These are phyloP conservation scores for Achroia grisella DNA, from an alignment of 1,140 invertebrate species.

Conservation along the genomic window DNA sequence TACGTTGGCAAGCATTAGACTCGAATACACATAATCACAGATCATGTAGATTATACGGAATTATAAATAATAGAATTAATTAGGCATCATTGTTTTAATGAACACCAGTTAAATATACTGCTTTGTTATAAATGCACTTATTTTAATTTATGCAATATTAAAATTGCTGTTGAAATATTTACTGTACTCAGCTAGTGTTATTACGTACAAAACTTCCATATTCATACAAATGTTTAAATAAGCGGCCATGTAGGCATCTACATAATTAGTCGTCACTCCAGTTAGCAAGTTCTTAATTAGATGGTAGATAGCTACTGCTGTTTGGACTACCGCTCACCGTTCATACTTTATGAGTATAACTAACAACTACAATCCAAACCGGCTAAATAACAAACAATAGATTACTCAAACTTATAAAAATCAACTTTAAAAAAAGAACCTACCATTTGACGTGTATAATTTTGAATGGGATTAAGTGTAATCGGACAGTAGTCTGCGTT, in stretches of 20 bases:
- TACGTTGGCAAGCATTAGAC: no score
- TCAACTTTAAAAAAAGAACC: conserved; percentile 5
- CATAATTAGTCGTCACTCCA: conserved; percentile 26
- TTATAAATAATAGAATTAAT: no score
- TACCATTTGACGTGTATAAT: conserved; percentile 22
- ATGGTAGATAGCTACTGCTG: conserved; percentile 15
- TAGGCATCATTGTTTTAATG: no score
- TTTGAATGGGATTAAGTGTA: conserved; percentile 43
- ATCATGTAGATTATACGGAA: no score
- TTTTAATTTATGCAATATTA: background rate
- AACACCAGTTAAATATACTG: no score
- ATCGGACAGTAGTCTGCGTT: conserved; percentile 43
- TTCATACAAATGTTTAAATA: conserved; percentile 7
- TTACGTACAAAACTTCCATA: background rate
- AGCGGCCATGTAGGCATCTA: background rate
- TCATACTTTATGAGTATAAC: background rate
- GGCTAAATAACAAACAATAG: conserved; percentile 11
- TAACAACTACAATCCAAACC: conserved; percentile 1
- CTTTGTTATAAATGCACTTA: no score
- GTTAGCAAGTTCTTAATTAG: conserved; percentile 29
- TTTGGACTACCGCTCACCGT: conserved; percentile 2
- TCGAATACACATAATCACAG: no score
- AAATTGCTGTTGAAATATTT: no score
- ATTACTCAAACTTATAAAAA: conserved; percentile 18
- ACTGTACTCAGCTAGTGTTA: background rate